Percentiles rank a stretch among this genome's conserved stretches.
Conservation (phyloP, 2,888 invertebrate species). For the Drosophila flavopinicola region DNA sequence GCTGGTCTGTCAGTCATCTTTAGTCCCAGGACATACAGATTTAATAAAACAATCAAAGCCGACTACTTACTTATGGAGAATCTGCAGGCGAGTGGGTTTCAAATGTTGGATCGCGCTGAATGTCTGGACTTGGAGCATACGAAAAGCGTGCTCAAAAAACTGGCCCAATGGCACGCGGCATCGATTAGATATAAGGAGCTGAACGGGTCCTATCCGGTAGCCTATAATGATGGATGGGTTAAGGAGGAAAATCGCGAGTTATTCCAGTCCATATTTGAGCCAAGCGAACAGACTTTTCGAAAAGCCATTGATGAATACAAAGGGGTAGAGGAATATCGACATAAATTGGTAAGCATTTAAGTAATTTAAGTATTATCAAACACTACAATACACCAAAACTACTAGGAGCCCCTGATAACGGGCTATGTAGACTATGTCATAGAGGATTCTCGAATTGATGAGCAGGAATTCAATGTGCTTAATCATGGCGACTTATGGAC, state of each 20-base stretch:
- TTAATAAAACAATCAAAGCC: constrained; percentile 24
- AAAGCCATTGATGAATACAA: constrained; percentile 38
- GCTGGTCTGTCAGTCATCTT: constrained; percentile 43
- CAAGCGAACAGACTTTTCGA: constrained; percentile 20
- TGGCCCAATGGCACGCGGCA: constrained; percentile 82
- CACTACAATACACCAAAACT: neutral
- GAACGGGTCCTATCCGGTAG: constrained; percentile 52
- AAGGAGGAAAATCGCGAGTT: constrained; percentile 27
- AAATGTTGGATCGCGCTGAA: constrained; percentile 63
- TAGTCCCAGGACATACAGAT: constrained; percentile 39
- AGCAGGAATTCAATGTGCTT: constrained; percentile 75
- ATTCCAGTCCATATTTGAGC: constrained; percentile 12
- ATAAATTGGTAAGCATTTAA: constrained; percentile 62
- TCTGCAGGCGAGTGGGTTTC: constrained; percentile 58
- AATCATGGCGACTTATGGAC: constrained; percentile 80
- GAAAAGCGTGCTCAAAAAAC: constrained; percentile 66
- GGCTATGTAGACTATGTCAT: constrained; percentile 1
- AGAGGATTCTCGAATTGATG: constrained; percentile 32
- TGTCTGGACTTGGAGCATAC: constrained; percentile 76
- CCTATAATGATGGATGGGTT: constrained; percentile 36
- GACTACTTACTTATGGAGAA: constrained; percentile 73
- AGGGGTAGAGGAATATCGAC: constrained; percentile 46
- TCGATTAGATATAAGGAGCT: constrained; percentile 66
- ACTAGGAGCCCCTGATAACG: constrained; percentile 4
- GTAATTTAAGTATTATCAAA: neutral